These are phyloP conservation scores for Notodonta ziczac DNA, from an alignment of 2,888 invertebrate species.

Conservation along the genomic window DNA sequence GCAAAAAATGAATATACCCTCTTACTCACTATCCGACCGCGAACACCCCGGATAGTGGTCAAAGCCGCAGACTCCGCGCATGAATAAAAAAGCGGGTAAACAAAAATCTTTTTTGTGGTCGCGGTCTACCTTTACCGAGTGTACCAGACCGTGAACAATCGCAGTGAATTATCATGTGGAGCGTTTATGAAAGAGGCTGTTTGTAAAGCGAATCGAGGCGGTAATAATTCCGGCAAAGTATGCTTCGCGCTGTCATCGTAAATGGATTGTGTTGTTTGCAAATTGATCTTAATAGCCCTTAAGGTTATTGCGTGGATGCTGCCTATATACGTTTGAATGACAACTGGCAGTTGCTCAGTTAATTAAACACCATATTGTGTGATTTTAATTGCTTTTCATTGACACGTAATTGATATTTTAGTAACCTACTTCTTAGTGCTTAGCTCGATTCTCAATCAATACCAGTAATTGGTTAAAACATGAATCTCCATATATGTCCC, in stretches of 20 bases:
- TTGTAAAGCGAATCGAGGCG: constrained; percentile 72
- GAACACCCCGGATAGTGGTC: constrained; percentile 65
- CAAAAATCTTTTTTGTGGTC: constrained; percentile 80
- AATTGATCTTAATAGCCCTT: constrained; percentile 62
- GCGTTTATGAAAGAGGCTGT: constrained; percentile 76
- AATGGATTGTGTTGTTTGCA: constrained; percentile 67
- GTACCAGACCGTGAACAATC: constrained; percentile 82
- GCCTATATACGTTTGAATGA: constrained; percentile 38
- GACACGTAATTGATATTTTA: too few relatives aligned
- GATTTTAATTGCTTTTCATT: not conserved
- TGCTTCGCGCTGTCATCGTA: constrained; percentile 59
- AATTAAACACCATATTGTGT: not conserved
- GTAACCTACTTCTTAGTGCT: too few relatives aligned
- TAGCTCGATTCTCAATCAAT: too few relatives aligned
- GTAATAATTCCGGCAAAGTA: constrained; percentile 60
- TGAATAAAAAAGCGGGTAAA: constrained; percentile 74
- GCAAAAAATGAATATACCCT: constrained; percentile 60
- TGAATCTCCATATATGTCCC: too few relatives aligned
- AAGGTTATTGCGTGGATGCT: constrained; percentile 42
- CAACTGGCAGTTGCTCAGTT: constrained; percentile 20
- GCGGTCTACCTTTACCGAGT: constrained; percentile 77
- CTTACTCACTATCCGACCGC: constrained; percentile 58
- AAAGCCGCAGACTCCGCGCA: constrained; percentile 68
- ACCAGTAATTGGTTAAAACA: too few relatives aligned
- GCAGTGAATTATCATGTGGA: constrained; percentile 78